Evolutionary conservation across 35 echinoderm and acorn worm species (phyloP), one percentile per base, ranked within the genome.

Genomic region (Acanthaster planci): DNA sequence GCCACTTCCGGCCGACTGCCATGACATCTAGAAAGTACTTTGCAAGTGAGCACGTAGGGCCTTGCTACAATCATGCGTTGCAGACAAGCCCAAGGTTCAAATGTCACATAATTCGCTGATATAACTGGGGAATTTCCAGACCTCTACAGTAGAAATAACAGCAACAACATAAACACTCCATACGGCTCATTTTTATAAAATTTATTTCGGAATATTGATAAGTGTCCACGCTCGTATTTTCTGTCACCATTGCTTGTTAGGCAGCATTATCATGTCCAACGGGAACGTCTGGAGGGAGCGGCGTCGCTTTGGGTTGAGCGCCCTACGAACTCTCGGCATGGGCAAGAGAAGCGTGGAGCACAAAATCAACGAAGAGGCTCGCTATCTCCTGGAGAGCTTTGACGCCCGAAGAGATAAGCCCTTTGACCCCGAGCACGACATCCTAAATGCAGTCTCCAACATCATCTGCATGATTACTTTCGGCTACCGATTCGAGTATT

Each of bases 381-480:
- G 75, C 10, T 8, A 76, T 10, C 79, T 90, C 37, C 67, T 60
- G 16, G 36, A 78, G 6, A 10, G 31, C 0, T 60, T 86, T 55
- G 60, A 76, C 38, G 23, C 51, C 21, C 32, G 76, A 56, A 31
- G 57, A 1, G 47, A n/a, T 2, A 40, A 38, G 29, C 81, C 84
- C 12, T 88, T 95, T 34, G 67, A 91, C 53, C 89, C 93, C 6
- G 42, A 52, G 0, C 35, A 51, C 0, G 55, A 52, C 38, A 51
- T 90, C 37, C 68, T n/a, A 23, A 79, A 91, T 34, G 86, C 85
- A 22, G 80, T 85, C 7, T 67, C 93, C 2, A 95, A 95, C 50
- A 85, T 95, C 38, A 91, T 95, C 38, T 95, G 93, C 38, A 36
- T 31, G 19, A 85, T 95, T 30, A 88, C 26, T 23, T 90, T 95